Conservation (phyloP, 2,888 invertebrate genomes). For the Pyralis farinalis region DNA sequence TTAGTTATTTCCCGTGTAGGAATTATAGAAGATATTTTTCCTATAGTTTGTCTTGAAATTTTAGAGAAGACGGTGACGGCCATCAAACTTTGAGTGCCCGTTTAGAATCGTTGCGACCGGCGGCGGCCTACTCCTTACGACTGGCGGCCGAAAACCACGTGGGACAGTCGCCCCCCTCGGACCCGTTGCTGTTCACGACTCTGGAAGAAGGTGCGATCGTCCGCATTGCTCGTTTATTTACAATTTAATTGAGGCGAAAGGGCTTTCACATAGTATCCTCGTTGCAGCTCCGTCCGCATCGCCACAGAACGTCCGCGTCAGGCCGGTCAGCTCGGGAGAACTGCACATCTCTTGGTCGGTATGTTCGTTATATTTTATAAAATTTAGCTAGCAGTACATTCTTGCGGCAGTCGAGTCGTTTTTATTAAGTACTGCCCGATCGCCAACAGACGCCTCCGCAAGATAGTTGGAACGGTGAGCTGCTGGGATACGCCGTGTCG, state of each 20-base stretch:
- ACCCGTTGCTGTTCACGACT: constrained; percentile 83
- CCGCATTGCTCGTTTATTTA: too few species aligned
- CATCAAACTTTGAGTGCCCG: constrained; percentile 28
- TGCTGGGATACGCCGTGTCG: constrained; percentile 86
- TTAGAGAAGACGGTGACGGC: constrained; percentile 33
- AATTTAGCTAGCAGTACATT: too few species aligned
- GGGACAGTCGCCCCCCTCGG: constrained; percentile 86
- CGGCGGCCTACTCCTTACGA: constrained; percentile 85
- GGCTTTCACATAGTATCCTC: too few species aligned
- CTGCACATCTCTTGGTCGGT: constrained; percentile 88
- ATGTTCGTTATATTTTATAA: constrained; percentile 27
- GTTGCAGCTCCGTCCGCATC: constrained; percentile 83
- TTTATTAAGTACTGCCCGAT: neutral
- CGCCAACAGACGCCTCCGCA: constrained; percentile 80
- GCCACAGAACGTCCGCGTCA: constrained; percentile 84
- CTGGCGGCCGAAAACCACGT: constrained; percentile 86
- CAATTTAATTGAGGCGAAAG: too few species aligned
- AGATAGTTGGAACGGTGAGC: constrained; percentile 86
- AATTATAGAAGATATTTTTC: too few species aligned
- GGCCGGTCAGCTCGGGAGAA: constrained; percentile 83
- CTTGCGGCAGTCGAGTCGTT: too few species aligned
- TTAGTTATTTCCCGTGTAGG: too few species aligned
- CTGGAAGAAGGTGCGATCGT: constrained; percentile 89
- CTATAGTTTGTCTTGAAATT: too few species aligned
- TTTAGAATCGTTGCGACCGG: constrained; percentile 82